These are phyloP conservation scores for Ochropleura plecta DNA, from an alignment of 2,888 invertebrate species.

Conservation along the genomic window DNA sequence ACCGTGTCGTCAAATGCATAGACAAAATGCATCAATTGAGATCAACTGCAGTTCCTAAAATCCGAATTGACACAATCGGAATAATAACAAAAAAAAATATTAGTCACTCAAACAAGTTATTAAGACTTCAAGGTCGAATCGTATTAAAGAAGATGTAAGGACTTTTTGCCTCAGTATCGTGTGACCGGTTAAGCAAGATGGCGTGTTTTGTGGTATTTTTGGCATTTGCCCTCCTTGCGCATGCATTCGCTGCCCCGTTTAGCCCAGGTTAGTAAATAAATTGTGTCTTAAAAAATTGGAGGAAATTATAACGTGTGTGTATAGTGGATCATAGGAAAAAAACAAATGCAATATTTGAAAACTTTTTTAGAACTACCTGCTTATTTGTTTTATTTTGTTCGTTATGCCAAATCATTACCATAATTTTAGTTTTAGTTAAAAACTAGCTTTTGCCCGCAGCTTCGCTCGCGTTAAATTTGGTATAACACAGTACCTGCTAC, in stretches of 20 bases:
- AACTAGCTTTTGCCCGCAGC: too few species aligned
- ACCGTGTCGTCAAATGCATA: too few species aligned
- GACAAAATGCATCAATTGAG: too few species aligned
- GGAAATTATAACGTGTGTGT: neutral
- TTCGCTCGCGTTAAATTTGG: too few species aligned
- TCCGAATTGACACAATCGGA: neutral
- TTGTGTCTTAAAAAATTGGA: too few species aligned
- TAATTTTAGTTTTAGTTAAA: too few species aligned
- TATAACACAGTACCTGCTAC: too few species aligned
- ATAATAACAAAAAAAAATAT: neutral
- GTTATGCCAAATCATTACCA: too few species aligned
- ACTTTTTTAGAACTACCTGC: too few species aligned
- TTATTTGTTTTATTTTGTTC: too few species aligned
- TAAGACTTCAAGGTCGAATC: neutral
- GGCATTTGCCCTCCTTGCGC: neutral
- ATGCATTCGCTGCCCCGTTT: slow-evolving; percentile 3
- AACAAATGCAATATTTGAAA: too few species aligned
- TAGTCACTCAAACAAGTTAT: neutral
- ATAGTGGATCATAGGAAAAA: neutral
- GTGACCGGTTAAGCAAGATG: slow-evolving; percentile 21
- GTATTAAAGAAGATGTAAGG: slow-evolving; percentile 13
- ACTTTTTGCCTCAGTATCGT: slow-evolving; percentile 12
- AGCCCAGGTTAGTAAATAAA: neutral
- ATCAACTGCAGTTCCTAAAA: neutral
- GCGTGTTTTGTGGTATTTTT: slow-evolving; percentile 4